phyloP scores from a whole-genome alignment of 2,888 invertebrate species.

The Agriopis aurantiaria region DNA sequence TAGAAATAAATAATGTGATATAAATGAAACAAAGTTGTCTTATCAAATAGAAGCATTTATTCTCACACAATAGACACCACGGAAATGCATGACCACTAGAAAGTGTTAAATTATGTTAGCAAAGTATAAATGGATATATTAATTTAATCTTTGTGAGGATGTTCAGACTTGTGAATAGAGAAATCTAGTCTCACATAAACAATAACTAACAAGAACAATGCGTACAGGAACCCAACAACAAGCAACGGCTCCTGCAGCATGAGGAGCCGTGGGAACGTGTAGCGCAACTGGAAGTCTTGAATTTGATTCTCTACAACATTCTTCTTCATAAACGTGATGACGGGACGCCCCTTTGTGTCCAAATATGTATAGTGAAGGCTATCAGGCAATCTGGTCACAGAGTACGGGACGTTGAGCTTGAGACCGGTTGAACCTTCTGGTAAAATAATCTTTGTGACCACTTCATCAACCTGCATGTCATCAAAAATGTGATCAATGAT shows the following conservation, averaged over 20 bases:
- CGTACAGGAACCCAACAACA: constrained; percentile 94
- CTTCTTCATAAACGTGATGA: constrained; percentile 92
- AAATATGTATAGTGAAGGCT: constrained; percentile 96
- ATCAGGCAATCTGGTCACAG: constrained; percentile 91
- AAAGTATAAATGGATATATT: constrained; percentile 45
- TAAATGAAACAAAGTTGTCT: constrained; percentile 41
- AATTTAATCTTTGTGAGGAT: constrained; percentile 83
- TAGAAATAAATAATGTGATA: neutral
- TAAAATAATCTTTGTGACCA: constrained; percentile 95
- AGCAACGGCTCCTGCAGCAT: constrained; percentile 98
- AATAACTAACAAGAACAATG: constrained; percentile 96
- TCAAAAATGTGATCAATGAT: constrained; percentile 98
- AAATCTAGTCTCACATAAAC: constrained; percentile 98
- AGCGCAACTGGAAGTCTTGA: constrained; percentile 96
- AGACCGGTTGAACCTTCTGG: constrained; percentile 97
- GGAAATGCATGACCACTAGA: constrained; percentile 66
- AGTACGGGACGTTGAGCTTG: constrained; percentile 93
- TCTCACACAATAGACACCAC: constrained; percentile 60
- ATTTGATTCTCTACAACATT: constrained; percentile 99
- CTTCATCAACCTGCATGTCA: constrained; percentile 97
- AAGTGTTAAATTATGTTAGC: constrained; percentile 53
- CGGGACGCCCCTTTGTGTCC: constrained; percentile 97
- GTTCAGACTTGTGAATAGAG: constrained; percentile 92
- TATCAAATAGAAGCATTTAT: constrained; percentile 59
- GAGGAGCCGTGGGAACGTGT: constrained; percentile 93